These are phyloP conservation scores for Paratilapia polleni DNA, from an alignment of 2,113 vertebrate genomes.

Conservation along the genomic window DNA sequence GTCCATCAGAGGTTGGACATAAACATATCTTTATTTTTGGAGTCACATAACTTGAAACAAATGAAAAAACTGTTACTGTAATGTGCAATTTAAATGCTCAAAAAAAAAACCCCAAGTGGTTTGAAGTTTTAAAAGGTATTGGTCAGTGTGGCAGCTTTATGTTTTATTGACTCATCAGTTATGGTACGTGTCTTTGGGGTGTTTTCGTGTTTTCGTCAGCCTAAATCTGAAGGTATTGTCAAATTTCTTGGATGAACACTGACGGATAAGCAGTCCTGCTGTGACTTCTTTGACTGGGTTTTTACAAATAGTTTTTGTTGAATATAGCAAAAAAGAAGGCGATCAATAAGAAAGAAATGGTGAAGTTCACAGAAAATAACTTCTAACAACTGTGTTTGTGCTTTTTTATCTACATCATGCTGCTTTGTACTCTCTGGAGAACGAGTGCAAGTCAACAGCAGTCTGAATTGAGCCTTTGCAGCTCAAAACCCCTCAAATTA, in stretches of 20 bases:
- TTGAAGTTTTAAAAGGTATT: not conserved
- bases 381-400: not conserved
- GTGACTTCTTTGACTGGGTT: not conserved
- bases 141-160: not conserved
- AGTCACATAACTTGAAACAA: not conserved
- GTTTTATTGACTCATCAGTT: not conserved
- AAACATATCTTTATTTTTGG: not conserved
- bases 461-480: not conserved
- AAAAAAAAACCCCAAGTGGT: not conserved
- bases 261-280: not conserved
- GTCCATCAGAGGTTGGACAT: slow-evolving; percentile 1
- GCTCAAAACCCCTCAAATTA: not conserved
- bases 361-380: not conserved
- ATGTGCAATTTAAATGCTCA: not conserved
- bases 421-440: not conserved
- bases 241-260: not conserved
- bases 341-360: slow-evolving; percentile 2
- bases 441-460: not conserved
- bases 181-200: not conserved
- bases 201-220: not conserved
- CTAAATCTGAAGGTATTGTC: slow-evolving; percentile 7
- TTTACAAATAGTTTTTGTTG: slow-evolving; percentile 1
- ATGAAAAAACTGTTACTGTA: not conserved
- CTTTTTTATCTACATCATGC: not conserved
- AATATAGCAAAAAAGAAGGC: slow-evolving; percentile 13